phyloP scores from a whole-genome alignment of 2,888 invertebrate species.

The Scrobipalpa atriplicella region DNA sequence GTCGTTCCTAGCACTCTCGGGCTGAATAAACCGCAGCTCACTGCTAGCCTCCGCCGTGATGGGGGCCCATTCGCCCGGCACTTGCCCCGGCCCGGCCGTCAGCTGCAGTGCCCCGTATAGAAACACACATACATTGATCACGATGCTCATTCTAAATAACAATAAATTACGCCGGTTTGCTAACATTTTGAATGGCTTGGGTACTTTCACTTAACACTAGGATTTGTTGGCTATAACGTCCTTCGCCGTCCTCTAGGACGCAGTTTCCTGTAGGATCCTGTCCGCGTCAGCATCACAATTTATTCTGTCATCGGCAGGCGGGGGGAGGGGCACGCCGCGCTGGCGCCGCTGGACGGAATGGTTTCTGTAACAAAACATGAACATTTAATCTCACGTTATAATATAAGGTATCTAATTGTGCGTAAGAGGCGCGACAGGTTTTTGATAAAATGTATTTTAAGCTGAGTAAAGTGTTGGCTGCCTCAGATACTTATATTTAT shows the following conservation, averaged over 20 bases:
- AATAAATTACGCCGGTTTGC: conserved; percentile 85
- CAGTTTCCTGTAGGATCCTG: conserved; percentile 77
- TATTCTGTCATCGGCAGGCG: conserved; percentile 74
- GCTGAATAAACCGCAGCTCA: neutral
- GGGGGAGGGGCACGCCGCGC: conserved; percentile 63
- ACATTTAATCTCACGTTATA: conserved; percentile 1
- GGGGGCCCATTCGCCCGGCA: conserved; percentile 64
- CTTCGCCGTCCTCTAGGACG: conserved; percentile 82
- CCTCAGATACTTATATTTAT: too few relatives aligned
- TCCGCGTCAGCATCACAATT: conserved; percentile 80
- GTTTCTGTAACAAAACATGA: conserved; percentile 61
- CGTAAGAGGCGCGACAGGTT: neutral
- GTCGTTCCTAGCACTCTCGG: conserved; percentile 59
- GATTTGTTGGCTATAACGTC: conserved; percentile 65
- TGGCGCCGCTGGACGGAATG: conserved; percentile 56
- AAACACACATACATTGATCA: conserved; percentile 87
- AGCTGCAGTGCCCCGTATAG: conserved; percentile 87
- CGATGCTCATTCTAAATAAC: conserved; percentile 88
- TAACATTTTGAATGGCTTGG: conserved; percentile 73
- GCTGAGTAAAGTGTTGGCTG: too few relatives aligned
- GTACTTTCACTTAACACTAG: conserved; percentile 72
- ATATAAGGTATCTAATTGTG: neutral
- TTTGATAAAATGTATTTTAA: neutral
- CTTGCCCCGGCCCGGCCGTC: conserved; percentile 59
- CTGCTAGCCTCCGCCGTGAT: conserved; percentile 44